phyloP scores from a whole-genome alignment of 2,797 vertebrate species.

The Pipistrellus kuhlii region DNA sequence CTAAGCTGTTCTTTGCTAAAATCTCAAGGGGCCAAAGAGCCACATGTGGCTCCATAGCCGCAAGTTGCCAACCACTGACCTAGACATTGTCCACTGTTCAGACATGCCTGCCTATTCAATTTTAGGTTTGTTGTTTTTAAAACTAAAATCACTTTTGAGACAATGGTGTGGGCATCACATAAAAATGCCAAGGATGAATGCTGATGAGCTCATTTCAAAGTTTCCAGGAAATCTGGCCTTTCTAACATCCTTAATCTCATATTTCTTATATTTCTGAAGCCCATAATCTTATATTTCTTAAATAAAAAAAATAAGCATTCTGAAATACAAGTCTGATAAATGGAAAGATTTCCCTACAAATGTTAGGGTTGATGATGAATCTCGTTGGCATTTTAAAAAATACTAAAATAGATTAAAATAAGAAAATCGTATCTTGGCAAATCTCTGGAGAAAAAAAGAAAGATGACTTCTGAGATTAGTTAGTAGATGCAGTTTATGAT shows the following conservation, averaged over 20 bases:
- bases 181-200: not conserved
- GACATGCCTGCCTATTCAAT: not conserved
- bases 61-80: too few relatives aligned
- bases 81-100: not conserved
- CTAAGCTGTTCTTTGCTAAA: too few relatives aligned
- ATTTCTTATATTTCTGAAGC: not conserved
- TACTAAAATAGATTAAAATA: not conserved
- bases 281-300: not conserved
- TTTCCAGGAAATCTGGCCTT: not conserved
- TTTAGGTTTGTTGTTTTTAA: slow-evolving; percentile 68
- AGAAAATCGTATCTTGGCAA: not conserved
- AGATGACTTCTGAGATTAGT: not conserved
- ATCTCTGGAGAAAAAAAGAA: not conserved
- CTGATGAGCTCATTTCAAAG: not conserved
- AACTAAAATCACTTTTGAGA: slow-evolving; percentile 64
- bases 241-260: not conserved
- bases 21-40: too few relatives aligned
- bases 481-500: not conserved
- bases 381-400: not conserved
- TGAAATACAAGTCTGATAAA: not conserved
- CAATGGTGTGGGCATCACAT: not conserved
- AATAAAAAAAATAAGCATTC: slow-evolving; percentile 23
- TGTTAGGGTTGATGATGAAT: not conserved
- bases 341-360: not conserved
- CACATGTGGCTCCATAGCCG: too few relatives aligned